Evolutionary conservation across 1,140 invertebrate genomes (phyloP).

Genomic region (Halyomorpha halys): DNA sequence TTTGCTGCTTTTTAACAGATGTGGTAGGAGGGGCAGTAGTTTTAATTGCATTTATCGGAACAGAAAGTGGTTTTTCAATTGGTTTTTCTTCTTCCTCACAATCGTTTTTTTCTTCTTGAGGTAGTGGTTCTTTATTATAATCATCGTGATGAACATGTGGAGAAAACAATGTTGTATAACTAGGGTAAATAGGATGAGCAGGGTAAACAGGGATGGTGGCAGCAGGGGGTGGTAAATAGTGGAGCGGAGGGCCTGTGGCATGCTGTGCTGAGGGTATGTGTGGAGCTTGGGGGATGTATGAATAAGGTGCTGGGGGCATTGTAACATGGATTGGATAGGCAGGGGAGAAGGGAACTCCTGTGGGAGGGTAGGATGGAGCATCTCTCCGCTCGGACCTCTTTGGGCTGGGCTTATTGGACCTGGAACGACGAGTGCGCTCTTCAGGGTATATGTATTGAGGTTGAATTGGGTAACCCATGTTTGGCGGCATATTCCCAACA

Average conservation of each 20-base stretch:
- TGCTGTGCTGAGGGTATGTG: constrained; percentile 20
- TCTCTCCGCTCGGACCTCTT: constrained; percentile 13
- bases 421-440: background rate
- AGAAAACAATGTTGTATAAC: background rate
- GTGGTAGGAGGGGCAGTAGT: constrained; percentile 14
- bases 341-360: background rate
- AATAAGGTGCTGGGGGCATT: constrained; percentile 11
- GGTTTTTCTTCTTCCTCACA: constrained; percentile 10
- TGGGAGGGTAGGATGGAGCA: background rate
- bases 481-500: constrained; percentile 1
- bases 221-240: constrained; percentile 2
- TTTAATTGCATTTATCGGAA: constrained; percentile 20
- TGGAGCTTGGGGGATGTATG: constrained; percentile 8
- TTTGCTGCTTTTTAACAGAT: constrained; percentile 12
- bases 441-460: background rate
- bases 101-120: background rate
- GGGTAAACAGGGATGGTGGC: constrained; percentile 12
- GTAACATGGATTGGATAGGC: constrained; percentile 12
- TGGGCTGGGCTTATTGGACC: constrained; percentile 9
- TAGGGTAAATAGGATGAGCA: constrained; percentile 7
- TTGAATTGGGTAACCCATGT: background rate
- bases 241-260: constrained; percentile 11
- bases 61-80: constrained; percentile 6
- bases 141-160: constrained; percentile 10
- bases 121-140: background rate